Conservation (phyloP, 64 coral and sea anemone species). For the Porites lutea region DNA sequence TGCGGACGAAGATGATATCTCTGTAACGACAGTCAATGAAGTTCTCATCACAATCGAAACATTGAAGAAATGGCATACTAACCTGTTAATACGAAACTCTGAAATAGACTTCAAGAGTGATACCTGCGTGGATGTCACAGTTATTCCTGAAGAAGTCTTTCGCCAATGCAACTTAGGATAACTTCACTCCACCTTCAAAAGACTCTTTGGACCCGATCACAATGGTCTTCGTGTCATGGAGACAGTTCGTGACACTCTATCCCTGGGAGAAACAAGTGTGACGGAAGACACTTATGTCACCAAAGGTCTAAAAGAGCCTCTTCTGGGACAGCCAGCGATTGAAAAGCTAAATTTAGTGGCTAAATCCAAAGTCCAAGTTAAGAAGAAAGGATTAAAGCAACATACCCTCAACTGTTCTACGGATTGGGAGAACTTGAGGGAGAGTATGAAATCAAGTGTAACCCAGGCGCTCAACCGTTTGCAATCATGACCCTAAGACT, state of each 20-base stretch:
- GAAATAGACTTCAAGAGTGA: not conserved
- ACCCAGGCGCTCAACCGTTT: conserved; percentile 48
- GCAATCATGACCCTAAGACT: not conserved
- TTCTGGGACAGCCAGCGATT: too few relatives aligned
- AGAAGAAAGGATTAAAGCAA: not conserved
- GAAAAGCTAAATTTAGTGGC: too few relatives aligned
- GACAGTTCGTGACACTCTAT: not conserved
- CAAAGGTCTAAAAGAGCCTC: not conserved
- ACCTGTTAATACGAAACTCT: not conserved
- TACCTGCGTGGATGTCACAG: not conserved
- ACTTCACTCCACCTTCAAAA: not conserved
- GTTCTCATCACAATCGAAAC: not conserved
- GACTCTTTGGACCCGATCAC: not conserved
- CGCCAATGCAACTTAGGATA: not conserved
- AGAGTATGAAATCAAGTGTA: conserved; percentile 39
- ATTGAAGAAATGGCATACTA: not conserved
- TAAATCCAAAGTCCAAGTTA: not conserved
- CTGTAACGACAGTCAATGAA: not conserved
- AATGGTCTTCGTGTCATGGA: not conserved
- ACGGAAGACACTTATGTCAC: not conserved
- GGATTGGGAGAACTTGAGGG: conserved; percentile 20
- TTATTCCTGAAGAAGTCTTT: too few relatives aligned
- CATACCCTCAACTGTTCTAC: not conserved
- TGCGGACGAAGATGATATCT: too few relatives aligned
- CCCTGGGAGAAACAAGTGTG: not conserved